These are phyloP conservation scores for Oncorhynchus clarkii DNA, from an alignment of 2,113 vertebrate species.

Conservation along the genomic window DNA sequence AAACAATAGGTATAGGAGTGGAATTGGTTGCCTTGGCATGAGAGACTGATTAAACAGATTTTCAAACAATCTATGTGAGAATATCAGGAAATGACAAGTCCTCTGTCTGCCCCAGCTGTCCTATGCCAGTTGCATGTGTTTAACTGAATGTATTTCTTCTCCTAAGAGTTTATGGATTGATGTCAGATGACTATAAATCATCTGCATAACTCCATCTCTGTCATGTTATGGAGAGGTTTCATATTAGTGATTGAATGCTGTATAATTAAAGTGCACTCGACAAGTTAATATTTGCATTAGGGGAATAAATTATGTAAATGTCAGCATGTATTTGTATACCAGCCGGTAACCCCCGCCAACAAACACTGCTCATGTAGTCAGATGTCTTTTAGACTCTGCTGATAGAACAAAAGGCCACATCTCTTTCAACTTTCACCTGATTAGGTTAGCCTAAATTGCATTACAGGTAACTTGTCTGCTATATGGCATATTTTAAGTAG, in stretches of 20 bases:
- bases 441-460: neutral
- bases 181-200: neutral
- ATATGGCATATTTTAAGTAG: no score
- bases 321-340: neutral
- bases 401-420: neutral
- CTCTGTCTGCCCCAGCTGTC: no score
- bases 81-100: no score
- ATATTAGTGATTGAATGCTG: neutral
- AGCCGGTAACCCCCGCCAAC: neutral
- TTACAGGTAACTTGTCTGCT: neutral
- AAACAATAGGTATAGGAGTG: no score
- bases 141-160: no score
- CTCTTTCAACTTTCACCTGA: conserved; percentile 2
- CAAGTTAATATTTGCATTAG: no score
- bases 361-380: neutral
- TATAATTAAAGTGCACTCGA: neutral
- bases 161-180: neutral
- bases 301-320: neutral
- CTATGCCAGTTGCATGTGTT: no score
- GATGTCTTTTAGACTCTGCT: neutral
- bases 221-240: no score
- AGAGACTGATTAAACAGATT: no score
- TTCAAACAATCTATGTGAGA: no score
- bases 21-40: no score
- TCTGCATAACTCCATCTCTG: neutral